A percentile compares a stretch with the other conserved stretches of the same genome.
Conservation (phyloP, 2,797 vertebrate genomes). For the Brachymystax lenok region DNA sequence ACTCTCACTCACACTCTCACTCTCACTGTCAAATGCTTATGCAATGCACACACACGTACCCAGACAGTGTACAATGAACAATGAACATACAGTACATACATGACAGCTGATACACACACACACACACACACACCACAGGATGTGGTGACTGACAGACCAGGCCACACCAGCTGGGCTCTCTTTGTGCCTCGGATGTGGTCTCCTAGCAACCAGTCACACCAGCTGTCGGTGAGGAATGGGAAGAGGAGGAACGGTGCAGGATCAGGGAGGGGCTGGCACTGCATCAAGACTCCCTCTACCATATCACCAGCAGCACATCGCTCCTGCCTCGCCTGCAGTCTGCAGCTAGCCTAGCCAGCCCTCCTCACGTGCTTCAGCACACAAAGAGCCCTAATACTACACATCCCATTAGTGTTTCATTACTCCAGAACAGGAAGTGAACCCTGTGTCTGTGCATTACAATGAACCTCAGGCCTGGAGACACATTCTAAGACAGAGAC, state of each 20-base stretch:
- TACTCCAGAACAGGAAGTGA: background rate
- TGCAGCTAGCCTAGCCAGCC: constrained; percentile 35
- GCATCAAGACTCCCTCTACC: constrained; percentile 74
- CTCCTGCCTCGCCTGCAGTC: constrained; percentile 54
- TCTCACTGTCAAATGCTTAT: constrained; percentile 16
- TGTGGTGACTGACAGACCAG: constrained; percentile 82
- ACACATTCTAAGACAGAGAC: constrained; percentile 5
- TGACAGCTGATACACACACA: constrained; percentile 19
- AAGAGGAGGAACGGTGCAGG: constrained; percentile 71
- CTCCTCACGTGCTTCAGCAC: constrained; percentile 58
- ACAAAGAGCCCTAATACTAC: constrained; percentile 60
- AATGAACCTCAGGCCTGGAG: constrained; percentile 4
- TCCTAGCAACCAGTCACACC: constrained; percentile 91
- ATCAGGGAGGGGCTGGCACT: constrained; percentile 70
- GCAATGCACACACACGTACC: background rate
- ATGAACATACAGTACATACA: background rate
- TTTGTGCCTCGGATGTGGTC: constrained; percentile 89
- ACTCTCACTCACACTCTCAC: constrained; percentile 8
- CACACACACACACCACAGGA: constrained; percentile 70
- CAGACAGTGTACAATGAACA: background rate
- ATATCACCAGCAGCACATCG: constrained; percentile 70
- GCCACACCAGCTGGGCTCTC: constrained; percentile 89
- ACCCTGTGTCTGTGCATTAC: constrained; percentile 16
- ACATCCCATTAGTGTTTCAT: constrained; percentile 20
- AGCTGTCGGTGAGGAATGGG: constrained; percentile 80